A percentile compares a stretch with the other conserved stretches of the same genome.
phyloP scores from a whole-genome alignment of 2,888 invertebrate species.

The Eristalinus sepulchralis region DNA sequence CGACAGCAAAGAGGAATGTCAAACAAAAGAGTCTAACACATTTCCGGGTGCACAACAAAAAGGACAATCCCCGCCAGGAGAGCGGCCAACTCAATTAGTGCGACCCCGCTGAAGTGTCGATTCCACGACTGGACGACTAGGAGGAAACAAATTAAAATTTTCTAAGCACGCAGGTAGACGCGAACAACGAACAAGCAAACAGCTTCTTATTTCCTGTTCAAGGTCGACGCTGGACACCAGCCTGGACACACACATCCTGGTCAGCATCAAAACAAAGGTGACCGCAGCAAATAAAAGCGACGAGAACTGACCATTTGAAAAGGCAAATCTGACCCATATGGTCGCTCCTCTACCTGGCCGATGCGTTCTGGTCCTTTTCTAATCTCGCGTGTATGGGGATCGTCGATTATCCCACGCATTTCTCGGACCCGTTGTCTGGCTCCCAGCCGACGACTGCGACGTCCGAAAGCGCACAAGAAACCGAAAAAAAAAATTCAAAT shows the following conservation, averaged over 20 bases:
- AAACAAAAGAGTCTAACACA: slow-evolving; percentile 61
- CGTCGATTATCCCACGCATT: slow-evolving; percentile 66
- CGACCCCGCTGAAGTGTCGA: neutral
- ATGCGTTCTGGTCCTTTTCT: slow-evolving; percentile 44
- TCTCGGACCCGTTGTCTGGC: slow-evolving; percentile 47
- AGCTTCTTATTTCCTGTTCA: slow-evolving; percentile 24
- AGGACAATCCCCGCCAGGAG: slow-evolving; percentile 9
- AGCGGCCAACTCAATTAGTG: slow-evolving; percentile 27
- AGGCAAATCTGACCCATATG: slow-evolving; percentile 58
- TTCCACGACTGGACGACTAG: neutral
- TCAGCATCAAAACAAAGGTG: slow-evolving; percentile 15
- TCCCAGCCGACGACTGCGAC: slow-evolving; percentile 10
- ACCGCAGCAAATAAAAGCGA: slow-evolving; percentile 6
- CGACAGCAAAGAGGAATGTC: neutral
- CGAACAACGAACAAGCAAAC: slow-evolving; percentile 9
- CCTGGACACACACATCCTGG: slow-evolving; percentile 23
- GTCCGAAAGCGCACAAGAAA: neutral
- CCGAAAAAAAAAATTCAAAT: slow-evolving; percentile 10
- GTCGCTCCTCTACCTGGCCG: slow-evolving; percentile 40
- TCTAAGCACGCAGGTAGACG: slow-evolving; percentile 37
- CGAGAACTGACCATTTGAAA: slow-evolving; percentile 50
- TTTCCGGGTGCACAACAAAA: slow-evolving; percentile 58
- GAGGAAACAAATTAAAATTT: slow-evolving; percentile 19
- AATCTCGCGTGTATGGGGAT: slow-evolving; percentile 28
- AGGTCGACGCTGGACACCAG: slow-evolving; percentile 34